Evolutionary conservation across 1,140 invertebrate genomes (phyloP).

Genomic region (Drosophila lini): DNA sequence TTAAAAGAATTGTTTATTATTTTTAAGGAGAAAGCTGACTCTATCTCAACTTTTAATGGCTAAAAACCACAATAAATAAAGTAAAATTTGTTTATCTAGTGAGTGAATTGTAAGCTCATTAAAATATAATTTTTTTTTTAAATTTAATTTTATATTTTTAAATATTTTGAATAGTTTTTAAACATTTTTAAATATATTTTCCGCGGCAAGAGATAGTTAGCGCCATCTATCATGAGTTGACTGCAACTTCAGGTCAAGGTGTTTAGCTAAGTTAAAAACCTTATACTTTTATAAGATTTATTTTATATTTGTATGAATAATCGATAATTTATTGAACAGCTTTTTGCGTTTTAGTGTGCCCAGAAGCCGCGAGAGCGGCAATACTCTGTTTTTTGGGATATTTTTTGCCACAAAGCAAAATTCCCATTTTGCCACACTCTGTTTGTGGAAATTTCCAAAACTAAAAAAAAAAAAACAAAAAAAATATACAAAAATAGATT

Average conservation of each 20-base stretch:
- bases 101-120: rapidly evolving
- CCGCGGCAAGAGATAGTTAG: not conserved
- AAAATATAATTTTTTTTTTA: not conserved
- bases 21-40: not conserved
- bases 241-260: not conserved
- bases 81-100: no score
- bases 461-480: constrained; percentile 69
- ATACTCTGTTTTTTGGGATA: no score
- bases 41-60: no score
- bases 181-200: not conserved
- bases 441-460: constrained; percentile 65
- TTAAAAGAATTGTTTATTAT: not conserved
- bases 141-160: not conserved
- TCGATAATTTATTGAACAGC: no score
- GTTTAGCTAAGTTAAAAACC: not conserved
- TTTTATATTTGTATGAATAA: no score
- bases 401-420: no score
- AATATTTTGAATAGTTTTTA: not conserved
- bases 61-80: not conserved
- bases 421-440: no score
- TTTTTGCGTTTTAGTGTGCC: no score
- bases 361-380: no score
- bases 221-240: constrained; percentile 1
- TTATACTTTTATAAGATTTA: no score
- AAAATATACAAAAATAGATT: constrained; percentile 49